These are phyloP conservation scores for Amphipyra tragopoginis DNA, from an alignment of 2,888 invertebrate species.

Conservation along the genomic window DNA sequence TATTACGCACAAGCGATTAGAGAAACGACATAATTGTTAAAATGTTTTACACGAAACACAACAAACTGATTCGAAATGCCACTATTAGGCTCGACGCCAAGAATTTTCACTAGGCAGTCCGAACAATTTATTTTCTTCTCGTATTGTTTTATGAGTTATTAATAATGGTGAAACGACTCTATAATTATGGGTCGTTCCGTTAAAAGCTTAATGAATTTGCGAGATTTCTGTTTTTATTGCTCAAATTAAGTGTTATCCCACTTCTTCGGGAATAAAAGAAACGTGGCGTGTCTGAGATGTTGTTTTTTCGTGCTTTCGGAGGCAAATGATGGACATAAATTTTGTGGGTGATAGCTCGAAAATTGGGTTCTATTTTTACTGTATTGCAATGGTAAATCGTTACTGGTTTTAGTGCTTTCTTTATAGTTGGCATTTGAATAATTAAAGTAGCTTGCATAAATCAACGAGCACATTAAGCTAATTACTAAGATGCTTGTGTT, in stretches of 20 bases:
- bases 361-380: slow-evolving; percentile 47
- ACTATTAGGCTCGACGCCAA: slow-evolving; percentile 59
- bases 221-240: slow-evolving; percentile 63
- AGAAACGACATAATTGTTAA: slow-evolving; percentile 54
- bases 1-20: slow-evolving; percentile 52
- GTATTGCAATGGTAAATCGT: slow-evolving; percentile 30
- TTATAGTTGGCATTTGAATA: slow-evolving; percentile 17
- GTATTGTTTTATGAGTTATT: slow-evolving; percentile 62
- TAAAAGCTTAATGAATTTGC: slow-evolving; percentile 64
- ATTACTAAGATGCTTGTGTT: too few relatives aligned
- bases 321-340: slow-evolving; percentile 49
- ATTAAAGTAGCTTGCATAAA: slow-evolving; percentile 5
- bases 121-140: slow-evolving; percentile 59
- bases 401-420: slow-evolving; percentile 25
- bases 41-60: slow-evolving; percentile 55
- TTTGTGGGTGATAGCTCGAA: slow-evolving; percentile 46
- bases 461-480: not conserved
- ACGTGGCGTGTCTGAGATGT: slow-evolving; percentile 50
- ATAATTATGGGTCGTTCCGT: slow-evolving; percentile 61
- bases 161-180: slow-evolving; percentile 60
- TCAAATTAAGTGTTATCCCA: slow-evolving; percentile 59
- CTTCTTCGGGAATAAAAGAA: slow-evolving; percentile 57
- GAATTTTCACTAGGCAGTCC: slow-evolving; percentile 56
- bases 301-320: slow-evolving; percentile 39
- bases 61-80: slow-evolving; percentile 48